phyloP scores from a whole-genome alignment of 2,113 vertebrate genomes.

The Sprattus sprattus region DNA sequence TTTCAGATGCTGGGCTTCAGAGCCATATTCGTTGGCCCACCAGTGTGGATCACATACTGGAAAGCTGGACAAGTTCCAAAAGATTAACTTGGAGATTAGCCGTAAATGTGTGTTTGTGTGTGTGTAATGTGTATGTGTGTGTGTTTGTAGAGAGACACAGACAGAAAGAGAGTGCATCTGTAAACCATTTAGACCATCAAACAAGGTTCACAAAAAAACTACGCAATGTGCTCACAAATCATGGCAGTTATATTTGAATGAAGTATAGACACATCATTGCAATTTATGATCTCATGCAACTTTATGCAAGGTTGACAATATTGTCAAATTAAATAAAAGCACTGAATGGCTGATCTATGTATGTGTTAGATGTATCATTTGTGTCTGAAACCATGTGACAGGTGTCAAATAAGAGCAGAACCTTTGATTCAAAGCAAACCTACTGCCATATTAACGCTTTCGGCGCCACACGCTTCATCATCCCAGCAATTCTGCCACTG shows the following conservation, averaged over 20 bases:
- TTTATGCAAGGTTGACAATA: background rate
- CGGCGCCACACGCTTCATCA: background rate
- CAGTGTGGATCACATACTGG: background rate
- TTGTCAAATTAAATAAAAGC: background rate
- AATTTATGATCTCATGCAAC: background rate
- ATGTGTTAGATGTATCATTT: background rate
- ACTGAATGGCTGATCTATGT: background rate
- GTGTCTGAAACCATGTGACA: background rate
- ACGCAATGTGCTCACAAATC: background rate
- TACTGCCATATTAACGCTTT: background rate
- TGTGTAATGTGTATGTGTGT: background rate
- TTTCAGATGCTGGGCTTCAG: constrained; percentile 2
- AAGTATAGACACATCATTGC: background rate
- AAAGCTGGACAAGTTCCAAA: background rate
- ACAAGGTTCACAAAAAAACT: background rate
- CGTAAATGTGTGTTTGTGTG: background rate
- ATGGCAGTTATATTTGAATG: background rate
- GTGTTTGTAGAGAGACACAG: background rate
- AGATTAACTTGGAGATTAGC: background rate
- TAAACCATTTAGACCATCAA: constrained; percentile 1
- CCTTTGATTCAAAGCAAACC: background rate
- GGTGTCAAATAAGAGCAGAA: background rate
- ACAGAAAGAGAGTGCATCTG: background rate
- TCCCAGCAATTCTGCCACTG: background rate
- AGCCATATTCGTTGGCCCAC: background rate